Base-by-base conservation (phyloP, 2,888 invertebrate species). In the Leptinotarsa haldemani region DNA sequence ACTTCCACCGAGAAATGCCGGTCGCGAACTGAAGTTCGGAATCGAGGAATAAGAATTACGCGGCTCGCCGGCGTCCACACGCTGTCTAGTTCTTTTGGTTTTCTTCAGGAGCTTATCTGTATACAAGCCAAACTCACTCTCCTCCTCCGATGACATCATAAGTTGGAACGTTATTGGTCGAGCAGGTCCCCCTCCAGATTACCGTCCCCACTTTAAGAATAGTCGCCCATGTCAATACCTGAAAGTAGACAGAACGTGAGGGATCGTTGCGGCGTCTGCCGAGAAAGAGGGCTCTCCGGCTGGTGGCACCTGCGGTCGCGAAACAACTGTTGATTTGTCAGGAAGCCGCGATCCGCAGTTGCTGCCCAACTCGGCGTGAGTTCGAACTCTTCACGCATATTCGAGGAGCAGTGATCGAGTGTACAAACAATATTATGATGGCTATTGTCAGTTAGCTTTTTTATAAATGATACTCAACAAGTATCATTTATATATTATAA, bases 81-180 rank as follows among this genome's bases (percentile, higher is more conserved):
- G 94, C 93, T 96, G 96, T 92, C 96, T 93, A 91, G 94, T 95
- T 90, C 96, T 94, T 91, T 95, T 96, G 90, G 94, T 93, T 92
- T 95, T 94, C 94, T 95, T 95, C 92, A 95, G 92, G 91, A 94
- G 93, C 90, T 93, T 94, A 92, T 94, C 95, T 93, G 94, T 94
- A 92, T 94, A 95, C 94, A 95, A 94, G 92, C 94, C 95, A 93
- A 94, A 94, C 92, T 88, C 94, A 92, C 94, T 94, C 94, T 95
- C 95, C 94, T 95, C 95, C 94, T 95, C 95, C 94, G 95, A 95
- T 95, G 95, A 95, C 95, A 95, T 95, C 94, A 95, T 95, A 95
- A 94, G 91, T 92, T 91, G 90, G 91, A 91, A 92, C 92, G 91
- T 94, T 94, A 94, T 94, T 93, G 92, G 92, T 91, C 92, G 91